These are phyloP conservation scores for Cisticola juncidis DNA, from an alignment of 2,113 vertebrate genomes.

Conservation along the genomic window DNA sequence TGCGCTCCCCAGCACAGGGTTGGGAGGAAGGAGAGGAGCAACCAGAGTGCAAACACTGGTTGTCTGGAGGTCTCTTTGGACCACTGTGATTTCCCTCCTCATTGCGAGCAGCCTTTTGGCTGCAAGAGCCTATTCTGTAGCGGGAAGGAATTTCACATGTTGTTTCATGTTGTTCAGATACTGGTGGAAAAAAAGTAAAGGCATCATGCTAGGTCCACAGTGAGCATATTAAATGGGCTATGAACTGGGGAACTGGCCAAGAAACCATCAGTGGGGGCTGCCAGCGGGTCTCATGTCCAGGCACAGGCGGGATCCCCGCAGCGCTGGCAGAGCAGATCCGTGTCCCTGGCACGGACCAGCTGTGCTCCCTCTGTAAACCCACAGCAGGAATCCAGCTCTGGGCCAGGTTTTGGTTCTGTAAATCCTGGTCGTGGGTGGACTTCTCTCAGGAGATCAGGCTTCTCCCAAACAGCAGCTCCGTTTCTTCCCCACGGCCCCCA, in stretches of 20 bases:
- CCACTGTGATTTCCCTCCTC: neutral
- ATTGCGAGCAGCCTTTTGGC: neutral
- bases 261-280: neutral
- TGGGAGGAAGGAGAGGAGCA: neutral
- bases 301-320: neutral
- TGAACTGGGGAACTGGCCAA: neutral
- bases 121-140: neutral
- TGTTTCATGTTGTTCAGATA: neutral
- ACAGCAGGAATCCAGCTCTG: neutral
- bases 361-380: neutral
- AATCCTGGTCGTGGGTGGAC: neutral
- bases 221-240: neutral
- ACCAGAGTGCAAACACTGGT: neutral
- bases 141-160: neutral
- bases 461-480: rapidly evolving
- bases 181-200: neutral
- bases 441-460: no score
- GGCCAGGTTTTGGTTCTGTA: neutral
- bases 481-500: rapidly evolving
- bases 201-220: neutral
- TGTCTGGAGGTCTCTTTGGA: neutral
- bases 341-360: neutral
- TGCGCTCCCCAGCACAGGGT: rapidly evolving
- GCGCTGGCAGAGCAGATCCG: rapidly evolving
- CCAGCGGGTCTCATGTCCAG: neutral